A percentile compares a stretch with the other conserved stretches of the same genome.
These are phyloP conservation scores for Rugalucina vietnamica DNA, from an alignment of 2,888 invertebrate species.

Conservation along the genomic window DNA sequence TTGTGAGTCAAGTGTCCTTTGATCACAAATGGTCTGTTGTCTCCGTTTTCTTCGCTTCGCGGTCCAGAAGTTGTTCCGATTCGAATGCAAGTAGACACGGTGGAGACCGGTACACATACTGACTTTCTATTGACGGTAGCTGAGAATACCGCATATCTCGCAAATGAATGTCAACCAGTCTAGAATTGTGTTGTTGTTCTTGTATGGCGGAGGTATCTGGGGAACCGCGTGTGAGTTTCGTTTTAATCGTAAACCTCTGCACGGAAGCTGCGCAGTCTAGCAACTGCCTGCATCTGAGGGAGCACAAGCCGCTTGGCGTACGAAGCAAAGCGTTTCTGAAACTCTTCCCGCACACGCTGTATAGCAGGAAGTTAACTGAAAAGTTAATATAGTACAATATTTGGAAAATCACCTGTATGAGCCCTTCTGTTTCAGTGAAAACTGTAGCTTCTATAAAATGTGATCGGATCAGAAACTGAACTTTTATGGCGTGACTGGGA, in stretches of 20 bases:
- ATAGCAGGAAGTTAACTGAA: slow-evolving; percentile 88
- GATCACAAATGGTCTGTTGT: too few relatives aligned
- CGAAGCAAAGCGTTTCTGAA: slow-evolving; percentile 70
- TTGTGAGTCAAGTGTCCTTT: too few relatives aligned
- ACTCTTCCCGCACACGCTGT: slow-evolving; percentile 87
- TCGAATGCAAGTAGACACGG: slow-evolving; percentile 67
- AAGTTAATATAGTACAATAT: slow-evolving; percentile 92
- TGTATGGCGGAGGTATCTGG: not conserved
- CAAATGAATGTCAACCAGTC: slow-evolving; percentile 72
- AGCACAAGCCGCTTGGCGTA: slow-evolving; percentile 46
- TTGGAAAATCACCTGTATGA: slow-evolving; percentile 86
- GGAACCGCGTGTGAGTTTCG: slow-evolving; percentile 3
- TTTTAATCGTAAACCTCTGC: slow-evolving; percentile 31
- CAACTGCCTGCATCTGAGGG: slow-evolving; percentile 20
- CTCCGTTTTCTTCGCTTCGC: too few relatives aligned
- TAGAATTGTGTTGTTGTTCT: slow-evolving; percentile 66
- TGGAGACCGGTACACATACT: slow-evolving; percentile 70
- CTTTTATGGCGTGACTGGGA: slow-evolving; percentile 75
- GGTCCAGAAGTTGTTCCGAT: slow-evolving; percentile 53
- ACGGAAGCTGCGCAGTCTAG: slow-evolving; percentile 27
- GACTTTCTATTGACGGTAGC: slow-evolving; percentile 68
- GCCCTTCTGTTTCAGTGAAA: slow-evolving; percentile 64
- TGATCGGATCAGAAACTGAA: slow-evolving; percentile 71
- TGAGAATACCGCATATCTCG: slow-evolving; percentile 71
- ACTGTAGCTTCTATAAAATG: slow-evolving; percentile 56